Evolutionary conservation across 2,888 invertebrate species (phyloP), one percentile per base, ranked within the genome.

Genomic region (Trachelus tabidus): DNA sequence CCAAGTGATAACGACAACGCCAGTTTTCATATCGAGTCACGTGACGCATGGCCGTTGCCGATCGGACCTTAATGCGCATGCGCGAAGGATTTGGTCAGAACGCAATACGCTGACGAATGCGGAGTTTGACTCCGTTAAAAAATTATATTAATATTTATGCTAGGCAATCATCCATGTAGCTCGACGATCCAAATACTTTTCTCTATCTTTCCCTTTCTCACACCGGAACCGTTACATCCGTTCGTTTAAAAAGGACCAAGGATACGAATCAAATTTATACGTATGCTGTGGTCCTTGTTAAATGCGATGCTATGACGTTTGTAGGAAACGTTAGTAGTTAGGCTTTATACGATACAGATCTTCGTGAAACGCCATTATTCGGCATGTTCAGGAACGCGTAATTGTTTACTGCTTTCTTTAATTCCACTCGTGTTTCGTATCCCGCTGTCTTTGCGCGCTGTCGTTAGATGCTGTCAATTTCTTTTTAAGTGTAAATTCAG

Each of bases 381-480:
- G 85, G 80, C 84, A 87, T 87, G 85, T 89, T 89, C 87, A 86
- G 85, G 81, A 89, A 85, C 84, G 79, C 79, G 40, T 68, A 80
- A 80, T 81, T 79, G 77, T 71, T 71, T 71, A 34, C 71, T 31
- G 34, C 15, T 9, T 56, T 23, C 23, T 56, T 56, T 9, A 23
- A 56, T 56, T 56, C 3, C 23, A 56, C 56, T 23, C 1, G 23
- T 9, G 9, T 2, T 56, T 56, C 23, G 9, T 9, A 9, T 56
- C 23, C 56, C 1, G 56, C 23, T 56, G 56, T 56, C 56, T 0
- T 56, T 23, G 1, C 23, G 23, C 56, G 56, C 56, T 56, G 40
- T 23, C 40, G 23, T 56, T 56, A 56, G 40, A 56, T 23, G 40
- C 40, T 56, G 56, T 56, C 56, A 56, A 56, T 56, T 56, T 56